phyloP scores from a whole-genome alignment of 1,140 invertebrate genomes.

The Gyrodactylus bullatarudis region DNA sequence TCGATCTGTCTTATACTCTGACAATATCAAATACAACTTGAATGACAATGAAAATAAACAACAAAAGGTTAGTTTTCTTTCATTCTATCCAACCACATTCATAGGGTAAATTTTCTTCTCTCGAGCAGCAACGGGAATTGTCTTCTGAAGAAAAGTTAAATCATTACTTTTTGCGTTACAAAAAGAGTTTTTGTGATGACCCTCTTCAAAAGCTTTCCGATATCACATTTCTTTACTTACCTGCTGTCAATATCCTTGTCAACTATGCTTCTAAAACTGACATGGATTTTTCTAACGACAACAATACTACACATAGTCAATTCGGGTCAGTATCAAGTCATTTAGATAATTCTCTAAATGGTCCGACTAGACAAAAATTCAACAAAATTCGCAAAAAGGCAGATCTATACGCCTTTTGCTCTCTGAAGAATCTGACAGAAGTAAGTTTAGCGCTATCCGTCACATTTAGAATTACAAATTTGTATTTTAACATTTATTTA shows the following conservation, averaged over 20 bases:
- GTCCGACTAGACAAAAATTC: background rate
- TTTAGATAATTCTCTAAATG: background rate
- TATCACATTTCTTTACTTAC: slow-evolving; percentile 61
- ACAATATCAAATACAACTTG: too few relatives aligned
- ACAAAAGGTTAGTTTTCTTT: too few relatives aligned
- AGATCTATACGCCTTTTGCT: background rate
- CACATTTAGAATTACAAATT: too few relatives aligned
- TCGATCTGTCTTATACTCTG: too few relatives aligned
- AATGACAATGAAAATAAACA: too few relatives aligned
- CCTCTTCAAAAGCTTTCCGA: slow-evolving; percentile 10
- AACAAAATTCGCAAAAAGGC: background rate
- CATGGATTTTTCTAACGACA: background rate
- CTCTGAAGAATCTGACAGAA: slow-evolving; percentile 10
- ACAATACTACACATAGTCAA: background rate
- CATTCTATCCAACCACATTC: too few relatives aligned
- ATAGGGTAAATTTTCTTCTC: too few relatives aligned
- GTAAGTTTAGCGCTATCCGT: too few relatives aligned
- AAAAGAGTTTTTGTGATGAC: background rate
- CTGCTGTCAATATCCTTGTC: slow-evolving; percentile 56
- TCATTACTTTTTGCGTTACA: background rate
- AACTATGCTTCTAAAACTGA: background rate
- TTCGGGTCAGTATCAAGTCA: background rate
- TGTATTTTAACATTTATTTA: too few relatives aligned
- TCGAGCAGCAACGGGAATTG: background rate
- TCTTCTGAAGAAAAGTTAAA: background rate